Evolutionary conservation across 2,113 vertebrate genomes (phyloP).

Genomic region (Thamnophis sirtalis): DNA sequence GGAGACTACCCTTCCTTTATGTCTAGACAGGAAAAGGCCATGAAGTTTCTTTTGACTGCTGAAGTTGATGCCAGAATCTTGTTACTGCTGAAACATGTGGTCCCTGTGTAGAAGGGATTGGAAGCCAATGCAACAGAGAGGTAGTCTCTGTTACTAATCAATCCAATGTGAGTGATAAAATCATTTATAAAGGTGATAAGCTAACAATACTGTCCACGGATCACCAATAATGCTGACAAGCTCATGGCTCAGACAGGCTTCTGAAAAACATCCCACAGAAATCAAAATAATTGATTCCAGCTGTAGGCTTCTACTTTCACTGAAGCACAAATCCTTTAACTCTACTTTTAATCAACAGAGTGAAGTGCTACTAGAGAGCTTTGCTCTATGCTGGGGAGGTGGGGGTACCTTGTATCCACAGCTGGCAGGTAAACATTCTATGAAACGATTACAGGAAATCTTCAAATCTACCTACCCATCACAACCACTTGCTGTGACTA

Average conservation of each 20-base stretch:
- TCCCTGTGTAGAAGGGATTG: slow-evolving; percentile 40
- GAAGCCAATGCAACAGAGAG: slow-evolving; percentile 10
- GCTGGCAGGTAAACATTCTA: slow-evolving; percentile 13
- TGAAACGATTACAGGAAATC: slow-evolving; percentile 12
- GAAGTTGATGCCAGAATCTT: slow-evolving; percentile 35
- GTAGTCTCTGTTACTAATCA: slow-evolving; percentile 41
- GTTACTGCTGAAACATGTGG: slow-evolving; percentile 24
- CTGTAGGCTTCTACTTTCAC: slow-evolving; percentile 19
- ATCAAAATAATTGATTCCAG: slow-evolving; percentile 49
- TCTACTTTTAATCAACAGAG: background rate
- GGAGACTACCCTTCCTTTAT: slow-evolving; percentile 37
- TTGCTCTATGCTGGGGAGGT: background rate
- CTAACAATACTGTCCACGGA: slow-evolving; percentile 24
- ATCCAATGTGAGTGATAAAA: slow-evolving; percentile 9
- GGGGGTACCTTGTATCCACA: slow-evolving; percentile 17
- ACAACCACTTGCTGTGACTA: background rate
- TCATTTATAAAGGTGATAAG: slow-evolving; percentile 43
- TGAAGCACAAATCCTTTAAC: slow-evolving; percentile 25
- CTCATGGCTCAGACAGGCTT: slow-evolving; percentile 31
- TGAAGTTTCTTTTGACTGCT: slow-evolving; percentile 3
- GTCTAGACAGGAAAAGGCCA: slow-evolving; percentile 41
- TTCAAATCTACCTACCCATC: background rate
- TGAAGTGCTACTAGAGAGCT: background rate
- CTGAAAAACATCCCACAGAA: slow-evolving; percentile 40
- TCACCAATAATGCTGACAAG: slow-evolving; percentile 38